Percentiles rank a stretch among this genome's conserved stretches.
Evolutionary conservation across 2,797 vertebrate genomes (phyloP).

Genomic region (Manis javanica): DNA sequence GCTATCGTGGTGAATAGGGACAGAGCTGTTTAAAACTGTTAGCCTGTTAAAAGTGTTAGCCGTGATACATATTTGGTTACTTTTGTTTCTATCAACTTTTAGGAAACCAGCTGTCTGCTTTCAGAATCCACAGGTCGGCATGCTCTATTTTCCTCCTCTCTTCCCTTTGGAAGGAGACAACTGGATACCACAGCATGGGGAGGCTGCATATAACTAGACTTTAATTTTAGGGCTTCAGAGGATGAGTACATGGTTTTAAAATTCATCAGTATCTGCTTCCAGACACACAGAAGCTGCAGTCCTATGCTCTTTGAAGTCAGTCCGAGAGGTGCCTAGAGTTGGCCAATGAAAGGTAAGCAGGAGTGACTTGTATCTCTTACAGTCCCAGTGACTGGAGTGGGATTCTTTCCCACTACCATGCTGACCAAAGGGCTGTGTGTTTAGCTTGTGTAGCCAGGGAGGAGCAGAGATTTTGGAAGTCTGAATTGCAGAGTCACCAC

Average conservation of each 20-base stretch:
- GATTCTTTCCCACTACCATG: not conserved
- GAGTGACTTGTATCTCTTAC: not conserved
- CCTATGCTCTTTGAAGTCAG: not conserved
- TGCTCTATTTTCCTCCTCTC: not conserved
- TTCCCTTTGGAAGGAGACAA: not conserved
- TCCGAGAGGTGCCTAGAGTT: not conserved
- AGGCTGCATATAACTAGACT: not conserved
- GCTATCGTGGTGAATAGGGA: not conserved
- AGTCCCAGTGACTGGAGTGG: fast-evolving
- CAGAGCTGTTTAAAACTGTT: not conserved
- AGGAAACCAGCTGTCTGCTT: not conserved
- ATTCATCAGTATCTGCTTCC: not conserved
- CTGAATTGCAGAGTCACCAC: not conserved
- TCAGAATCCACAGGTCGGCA: not conserved
- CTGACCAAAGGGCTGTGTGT: not conserved
- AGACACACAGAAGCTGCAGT: not conserved
- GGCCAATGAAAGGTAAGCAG: not conserved
- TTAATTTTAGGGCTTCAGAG: slow-evolving; percentile 5
- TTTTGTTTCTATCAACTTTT: not conserved
- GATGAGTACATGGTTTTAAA: not conserved
- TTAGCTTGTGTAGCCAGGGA: not conserved
- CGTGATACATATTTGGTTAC: not conserved
- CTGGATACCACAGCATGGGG: not conserved
- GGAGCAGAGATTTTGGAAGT: not conserved
- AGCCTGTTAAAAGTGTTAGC: not conserved